Percentiles rank a stretch among this genome's conserved stretches.
These are phyloP conservation scores for Orientallactaga bullata DNA, from an alignment of 2,113 vertebrate species.

Conservation along the genomic window DNA sequence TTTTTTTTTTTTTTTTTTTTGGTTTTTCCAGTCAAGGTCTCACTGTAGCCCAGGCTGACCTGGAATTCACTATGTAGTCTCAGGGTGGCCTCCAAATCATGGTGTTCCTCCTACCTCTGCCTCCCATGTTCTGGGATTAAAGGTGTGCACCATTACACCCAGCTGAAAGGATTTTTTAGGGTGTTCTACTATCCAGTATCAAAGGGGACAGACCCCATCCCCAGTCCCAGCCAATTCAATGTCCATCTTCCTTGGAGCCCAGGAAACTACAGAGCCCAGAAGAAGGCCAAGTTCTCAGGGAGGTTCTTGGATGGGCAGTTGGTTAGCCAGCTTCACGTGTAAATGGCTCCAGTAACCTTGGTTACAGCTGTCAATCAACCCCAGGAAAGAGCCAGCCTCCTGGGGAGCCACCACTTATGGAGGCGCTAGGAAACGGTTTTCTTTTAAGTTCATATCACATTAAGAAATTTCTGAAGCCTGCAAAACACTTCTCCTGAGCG, in stretches of 20 bases:
- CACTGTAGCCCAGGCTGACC: too few relatives aligned
- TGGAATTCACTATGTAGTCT: too few relatives aligned
- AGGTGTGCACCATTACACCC: too few relatives aligned
- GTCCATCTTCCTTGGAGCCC: not conserved
- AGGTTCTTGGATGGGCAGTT: not conserved
- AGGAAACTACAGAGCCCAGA: not conserved
- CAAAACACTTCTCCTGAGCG: constrained; percentile 7
- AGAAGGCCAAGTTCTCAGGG: not conserved
- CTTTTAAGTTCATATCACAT: constrained; percentile 35
- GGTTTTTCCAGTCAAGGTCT: too few relatives aligned
- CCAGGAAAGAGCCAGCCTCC: not conserved
- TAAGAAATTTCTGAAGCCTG: constrained; percentile 21
- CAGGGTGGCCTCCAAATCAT: too few relatives aligned
- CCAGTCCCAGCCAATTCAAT: not conserved
- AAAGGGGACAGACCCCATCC: not conserved
- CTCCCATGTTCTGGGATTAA: too few relatives aligned
- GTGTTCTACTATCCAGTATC: not conserved
- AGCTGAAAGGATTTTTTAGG: too few relatives aligned
- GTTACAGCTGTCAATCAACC: not conserved
- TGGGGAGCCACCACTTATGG: not conserved
- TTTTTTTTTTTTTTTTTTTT: too few relatives aligned
- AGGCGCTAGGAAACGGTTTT: not conserved
- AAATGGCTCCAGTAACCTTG: not conserved
- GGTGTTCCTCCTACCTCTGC: too few relatives aligned
- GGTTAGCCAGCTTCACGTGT: not conserved